Conservation (phyloP, 2,113 vertebrate species). For the Circaetus gallicus region DNA sequence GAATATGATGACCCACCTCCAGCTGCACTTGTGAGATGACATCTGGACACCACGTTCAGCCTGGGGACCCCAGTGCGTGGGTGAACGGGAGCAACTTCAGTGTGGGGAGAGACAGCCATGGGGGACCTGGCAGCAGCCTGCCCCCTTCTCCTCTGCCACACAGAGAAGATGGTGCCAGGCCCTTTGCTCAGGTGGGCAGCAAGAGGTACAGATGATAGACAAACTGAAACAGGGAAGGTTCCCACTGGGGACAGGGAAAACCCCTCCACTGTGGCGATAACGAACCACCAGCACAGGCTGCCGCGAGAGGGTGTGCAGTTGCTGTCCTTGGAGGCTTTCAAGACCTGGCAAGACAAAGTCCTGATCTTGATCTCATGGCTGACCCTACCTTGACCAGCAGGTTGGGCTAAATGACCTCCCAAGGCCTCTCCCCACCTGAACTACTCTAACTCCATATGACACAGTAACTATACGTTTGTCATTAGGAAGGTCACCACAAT, state of each 20-base stretch:
- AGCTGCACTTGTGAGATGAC: neutral
- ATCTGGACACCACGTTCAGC: neutral
- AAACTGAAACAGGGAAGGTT: neutral
- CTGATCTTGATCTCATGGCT: neutral
- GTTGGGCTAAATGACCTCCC: neutral
- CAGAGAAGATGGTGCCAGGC: neutral
- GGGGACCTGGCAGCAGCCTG: neutral
- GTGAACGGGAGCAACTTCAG: neutral
- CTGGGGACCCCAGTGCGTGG: neutral
- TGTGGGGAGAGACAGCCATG: fast-evolving
- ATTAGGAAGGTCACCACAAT: neutral
- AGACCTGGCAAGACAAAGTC: neutral
- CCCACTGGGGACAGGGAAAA: neutral
- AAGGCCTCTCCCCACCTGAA: neutral
- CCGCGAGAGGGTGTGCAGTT: neutral
- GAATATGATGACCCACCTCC: neutral
- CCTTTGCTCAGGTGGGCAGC: neutral
- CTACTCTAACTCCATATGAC: neutral
- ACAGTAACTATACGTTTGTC: neutral
- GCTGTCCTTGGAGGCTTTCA: neutral
- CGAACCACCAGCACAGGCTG: neutral
- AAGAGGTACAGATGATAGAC: neutral
- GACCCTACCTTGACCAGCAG: neutral
- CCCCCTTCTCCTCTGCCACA: neutral
- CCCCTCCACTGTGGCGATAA: neutral